Evolutionary conservation across 2,888 invertebrate species (phyloP).

Genomic region (Xestoiulus laeticollis): DNA sequence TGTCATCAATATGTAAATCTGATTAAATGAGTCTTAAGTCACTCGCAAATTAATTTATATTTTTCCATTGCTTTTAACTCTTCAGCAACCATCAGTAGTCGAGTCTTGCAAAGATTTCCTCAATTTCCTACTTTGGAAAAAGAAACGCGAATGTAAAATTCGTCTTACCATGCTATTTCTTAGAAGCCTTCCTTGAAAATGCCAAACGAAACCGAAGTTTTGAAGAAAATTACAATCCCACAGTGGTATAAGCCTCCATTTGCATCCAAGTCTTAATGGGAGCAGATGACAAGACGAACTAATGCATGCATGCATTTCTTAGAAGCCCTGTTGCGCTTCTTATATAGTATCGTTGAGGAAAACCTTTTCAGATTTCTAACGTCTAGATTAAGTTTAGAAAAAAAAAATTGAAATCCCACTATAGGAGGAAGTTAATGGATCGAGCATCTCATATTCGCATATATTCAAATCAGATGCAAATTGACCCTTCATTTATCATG

Average conservation of each 20-base stretch:
- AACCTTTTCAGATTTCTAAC: neutral
- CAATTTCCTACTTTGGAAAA: neutral
- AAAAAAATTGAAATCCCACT: neutral
- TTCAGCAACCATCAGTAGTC: neutral
- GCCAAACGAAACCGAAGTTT: neutral
- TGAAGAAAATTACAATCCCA: neutral
- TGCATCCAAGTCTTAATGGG: neutral
- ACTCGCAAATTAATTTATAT: neutral
- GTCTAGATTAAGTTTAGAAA: neutral
- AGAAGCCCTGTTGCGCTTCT: neutral
- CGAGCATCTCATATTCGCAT: neutral
- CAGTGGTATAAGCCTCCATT: neutral
- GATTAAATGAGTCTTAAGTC: neutral
- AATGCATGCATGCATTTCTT: neutral
- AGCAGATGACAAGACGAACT: neutral
- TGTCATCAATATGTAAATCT: neutral
- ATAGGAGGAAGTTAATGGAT: neutral
- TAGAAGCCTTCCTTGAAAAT: neutral
- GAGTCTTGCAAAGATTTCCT: neutral
- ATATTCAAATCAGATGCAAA: neutral
- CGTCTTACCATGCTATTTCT: neutral
- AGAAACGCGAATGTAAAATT: neutral
- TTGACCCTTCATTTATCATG: neutral
- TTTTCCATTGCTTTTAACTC: neutral
- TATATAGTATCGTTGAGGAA: neutral